Base-by-base conservation (phyloP, 2,797 vertebrate species). In the Coccyzus lansbergi region DNA sequence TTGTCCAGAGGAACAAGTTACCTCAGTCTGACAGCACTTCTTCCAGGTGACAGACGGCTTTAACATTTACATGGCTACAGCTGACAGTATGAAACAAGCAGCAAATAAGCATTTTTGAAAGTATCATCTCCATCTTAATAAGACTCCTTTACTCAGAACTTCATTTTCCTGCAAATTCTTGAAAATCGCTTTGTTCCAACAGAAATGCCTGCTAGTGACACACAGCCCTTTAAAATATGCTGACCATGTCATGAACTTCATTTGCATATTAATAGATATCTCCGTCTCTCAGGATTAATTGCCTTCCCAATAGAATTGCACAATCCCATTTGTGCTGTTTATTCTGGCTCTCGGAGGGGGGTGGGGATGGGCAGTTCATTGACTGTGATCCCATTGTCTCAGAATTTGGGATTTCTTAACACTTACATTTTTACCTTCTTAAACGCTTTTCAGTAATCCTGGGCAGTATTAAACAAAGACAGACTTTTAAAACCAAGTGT, bases 201-300 rank as follows among this genome's bases (percentile, higher is more conserved):
- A 21, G 58, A 86, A 91, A 44, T 0, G 24, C 53, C 91, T 49
- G 49, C 48, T 84, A 38, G 34, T 62, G 78, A 58, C 81, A 87
- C 55, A 68, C 26, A 88, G 38, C 13, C 34, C 24, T 79, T 69
- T 94, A 84, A 95, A 93, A 88, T 83, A 93, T 82, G 87, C 95
- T 88, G 94, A 91, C 89, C 91, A 38, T 86, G 85, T 76, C 89
- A 52, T 46, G 72, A 91, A 91, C 74, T 81, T 83, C 55, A 94
- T 96, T 97, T 93, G 80, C 95, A 95, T 95, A 69, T 74, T 95
- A 96, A 93, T 88, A 59, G 70, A 15, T 77, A 1, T 51, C 20
- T 34, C 56, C 36, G 48, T 92, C 92, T 62, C 70, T 2, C 5
- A 44, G 93, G 87, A 95, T 95, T 95, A 95, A 94, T 92, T 95